A percentile compares a stretch with the other conserved stretches of the same genome.
These are phyloP conservation scores for Mareca penelope DNA, from an alignment of 2,797 vertebrate species.

Conservation along the genomic window DNA sequence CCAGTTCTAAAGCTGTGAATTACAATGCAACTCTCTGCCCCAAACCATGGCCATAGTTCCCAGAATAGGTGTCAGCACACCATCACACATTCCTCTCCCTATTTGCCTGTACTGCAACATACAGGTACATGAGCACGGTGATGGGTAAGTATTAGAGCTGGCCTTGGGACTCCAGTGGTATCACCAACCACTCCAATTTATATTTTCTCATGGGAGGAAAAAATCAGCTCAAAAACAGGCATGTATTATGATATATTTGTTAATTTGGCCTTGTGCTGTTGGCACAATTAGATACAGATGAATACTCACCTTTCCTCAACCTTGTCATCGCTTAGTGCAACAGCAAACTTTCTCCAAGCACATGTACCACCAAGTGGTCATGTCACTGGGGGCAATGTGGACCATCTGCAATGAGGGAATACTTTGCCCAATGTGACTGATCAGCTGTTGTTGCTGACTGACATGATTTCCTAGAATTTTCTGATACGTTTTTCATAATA, in stretches of 20 bases:
- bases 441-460: not conserved
- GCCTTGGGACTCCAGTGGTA: not conserved
- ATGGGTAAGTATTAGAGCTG: not conserved
- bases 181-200: not conserved
- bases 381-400: not conserved
- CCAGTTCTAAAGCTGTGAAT: not conserved
- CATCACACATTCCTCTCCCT: not conserved
- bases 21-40: not conserved
- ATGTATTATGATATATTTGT: not conserved
- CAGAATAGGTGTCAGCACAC: not conserved
- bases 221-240: not conserved
- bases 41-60: not conserved
- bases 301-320: not conserved
- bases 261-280: not conserved
- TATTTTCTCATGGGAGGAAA: not conserved
- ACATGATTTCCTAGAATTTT: not conserved
- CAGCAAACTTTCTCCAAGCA: not conserved
- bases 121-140: rapidly evolving
- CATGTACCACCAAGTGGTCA: rapidly evolving
- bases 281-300: not conserved
- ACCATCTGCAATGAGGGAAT: not conserved
- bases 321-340: not conserved
- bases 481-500: not conserved
- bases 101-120: rapidly evolving
- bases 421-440: not conserved